Evolutionary conservation across 1,140 invertebrate genomes (phyloP), one percentile per base, ranked within the genome.

Genomic region (Cherax destructor): DNA sequence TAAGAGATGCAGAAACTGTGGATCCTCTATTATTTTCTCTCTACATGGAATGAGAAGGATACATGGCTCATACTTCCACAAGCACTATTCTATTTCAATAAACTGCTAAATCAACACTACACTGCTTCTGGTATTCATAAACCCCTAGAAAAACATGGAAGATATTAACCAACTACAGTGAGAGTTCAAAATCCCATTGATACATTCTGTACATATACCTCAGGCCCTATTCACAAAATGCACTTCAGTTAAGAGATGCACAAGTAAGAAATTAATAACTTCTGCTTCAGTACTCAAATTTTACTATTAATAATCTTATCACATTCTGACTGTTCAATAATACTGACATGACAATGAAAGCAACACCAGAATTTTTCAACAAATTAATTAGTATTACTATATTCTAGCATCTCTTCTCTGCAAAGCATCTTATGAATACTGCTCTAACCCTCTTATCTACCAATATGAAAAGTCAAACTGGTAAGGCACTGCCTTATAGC

Each of bases 61-160:
- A 81, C 86, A 88, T 88, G 86, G 77, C 86, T 88, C 86, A 88
- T 69, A 88, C 78, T 81, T 88, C 77, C 77, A 88, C 86, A 88
- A 88, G 86, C 86, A 88, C 86, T 88, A 88, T 72, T 88, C 86
- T 88, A 88, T 88, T 88, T n/a, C 69, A 80, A 80, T 80, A 88
- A 88, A 80, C 41, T 84, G 81, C 80, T 85, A 84, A 41, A 21
- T 91, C 30, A 59, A 65, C 30, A 89, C 79, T 89, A 89, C 87
- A 89, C 87, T 83, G 87, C 59, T 81, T 89, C 79, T 89, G 61
- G 77, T 89, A 56, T 56, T 79, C 52, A 79, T 78, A 76, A 77
- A 87, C 85, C 76, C 85, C 85, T 87, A 87, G 50, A 21, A 87
- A 87, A 87, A 74, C 13, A 7, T 6, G 13, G 76, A 4, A 52